Percentiles rank a stretch among this genome's conserved stretches.
Conservation (phyloP, 2,113 vertebrate genomes). For the Austrofundulus limnaeus region DNA sequence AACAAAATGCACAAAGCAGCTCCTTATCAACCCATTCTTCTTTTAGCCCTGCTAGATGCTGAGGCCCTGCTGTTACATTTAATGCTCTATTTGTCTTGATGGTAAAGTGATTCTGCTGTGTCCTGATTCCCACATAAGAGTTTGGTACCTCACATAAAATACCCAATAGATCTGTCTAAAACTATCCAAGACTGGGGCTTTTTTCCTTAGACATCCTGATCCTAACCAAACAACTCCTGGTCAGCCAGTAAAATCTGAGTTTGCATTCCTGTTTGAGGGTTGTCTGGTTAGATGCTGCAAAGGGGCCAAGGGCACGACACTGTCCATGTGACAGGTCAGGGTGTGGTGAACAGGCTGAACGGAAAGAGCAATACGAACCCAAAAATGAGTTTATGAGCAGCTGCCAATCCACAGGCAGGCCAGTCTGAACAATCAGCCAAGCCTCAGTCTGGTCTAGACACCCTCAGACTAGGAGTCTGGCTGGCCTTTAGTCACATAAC, state of each 20-base stretch:
- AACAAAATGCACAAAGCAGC: slow-evolving; percentile 16
- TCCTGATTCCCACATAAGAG: slow-evolving; percentile 21
- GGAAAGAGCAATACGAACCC: slow-evolving; percentile 75
- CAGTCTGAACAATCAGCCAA: slow-evolving; percentile 59
- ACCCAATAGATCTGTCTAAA: slow-evolving; percentile 36
- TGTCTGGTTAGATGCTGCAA: slow-evolving; percentile 27
- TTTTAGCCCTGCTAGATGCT: slow-evolving; percentile 8
- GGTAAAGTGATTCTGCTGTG: slow-evolving; percentile 46
- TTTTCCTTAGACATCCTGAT: slow-evolving; percentile 49
- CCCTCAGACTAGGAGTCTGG: slow-evolving; percentile 50
- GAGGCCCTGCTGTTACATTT: slow-evolving; percentile 11
- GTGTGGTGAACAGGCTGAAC: slow-evolving; percentile 73
- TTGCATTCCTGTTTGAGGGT: slow-evolving; percentile 23
- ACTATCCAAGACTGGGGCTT: slow-evolving; percentile 29
- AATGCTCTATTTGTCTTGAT: neutral
- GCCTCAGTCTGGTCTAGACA: slow-evolving; percentile 72
- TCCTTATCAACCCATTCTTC: slow-evolving; percentile 43
- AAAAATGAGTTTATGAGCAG: slow-evolving; percentile 63
- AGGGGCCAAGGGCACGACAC: slow-evolving; percentile 49
- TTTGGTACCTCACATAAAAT: slow-evolving; percentile 7
- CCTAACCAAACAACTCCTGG: slow-evolving; percentile 30
- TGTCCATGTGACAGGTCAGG: slow-evolving; percentile 69
- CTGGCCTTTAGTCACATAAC: slow-evolving; percentile 45
- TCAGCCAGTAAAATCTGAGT: slow-evolving; percentile 51
- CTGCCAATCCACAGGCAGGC: slow-evolving; percentile 68